Evolutionary conservation across 2,888 invertebrate genomes (phyloP), one percentile per base, ranked within the genome.

Genomic region (Thymelicus lineola): DNA sequence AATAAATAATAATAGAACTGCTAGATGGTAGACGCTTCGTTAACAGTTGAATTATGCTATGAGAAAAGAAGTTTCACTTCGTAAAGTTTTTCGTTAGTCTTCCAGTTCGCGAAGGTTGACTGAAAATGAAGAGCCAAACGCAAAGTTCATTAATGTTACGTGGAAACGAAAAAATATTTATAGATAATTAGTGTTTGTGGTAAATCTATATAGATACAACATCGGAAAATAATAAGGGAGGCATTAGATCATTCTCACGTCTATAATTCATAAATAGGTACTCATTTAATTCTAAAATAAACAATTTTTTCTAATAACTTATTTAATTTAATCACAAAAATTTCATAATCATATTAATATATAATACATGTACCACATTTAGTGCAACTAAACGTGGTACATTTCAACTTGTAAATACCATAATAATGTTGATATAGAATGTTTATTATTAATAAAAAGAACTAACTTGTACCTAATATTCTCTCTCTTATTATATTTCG

Each of bases 91-190:
- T 77, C 81, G 83, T 88, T 87, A 84, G 91, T 93, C 91, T 93
- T 93, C 92, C 92, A 91, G 77, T 74, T 74, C 68, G 80, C 77
- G 88, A 82, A 86, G 90, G 88, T 90, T 84, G 90, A 89, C 89
- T 90, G 88, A 87, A 81, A 77, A 79, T 74, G 75, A 71, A 82
- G 85, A 87, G 88, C 87, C 89, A 87, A 90, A 88, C 75, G 76
- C 76, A 80, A 85, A 80, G 86, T 87, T 88, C 87, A 88, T 85
- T 87, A 88, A 82, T 80, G 74, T 85, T 83, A 88, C 72, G 78
- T 76, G 73, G 77, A 83, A 84, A 79, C 79, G 83, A 79, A 75
- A 77, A 80, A 81, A 75, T 73, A 75, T 77, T 75, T 81, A 79
- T 83, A 83, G 73, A 73, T 58, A 73, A 53, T 64, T 74, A 71